phyloP scores from a whole-genome alignment of 2,888 invertebrate genomes.

The Entomobrya proxima region DNA sequence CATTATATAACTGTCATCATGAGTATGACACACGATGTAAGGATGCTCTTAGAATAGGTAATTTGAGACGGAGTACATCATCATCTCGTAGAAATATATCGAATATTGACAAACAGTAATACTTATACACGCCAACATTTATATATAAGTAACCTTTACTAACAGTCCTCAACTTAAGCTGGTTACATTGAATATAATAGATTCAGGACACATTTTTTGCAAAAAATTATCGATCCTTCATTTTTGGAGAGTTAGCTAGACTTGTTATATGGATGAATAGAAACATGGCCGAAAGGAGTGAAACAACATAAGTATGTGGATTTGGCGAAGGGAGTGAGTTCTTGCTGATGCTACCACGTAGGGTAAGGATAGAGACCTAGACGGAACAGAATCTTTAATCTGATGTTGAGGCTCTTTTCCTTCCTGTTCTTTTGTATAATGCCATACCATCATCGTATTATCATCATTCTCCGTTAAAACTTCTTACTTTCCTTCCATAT shows the following conservation, averaged over 20 bases:
- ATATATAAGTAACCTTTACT: too few species aligned
- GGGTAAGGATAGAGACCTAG: background rate
- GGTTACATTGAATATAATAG: slow-evolving; percentile 18
- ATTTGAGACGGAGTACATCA: background rate
- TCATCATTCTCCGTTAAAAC: slow-evolving; percentile 40
- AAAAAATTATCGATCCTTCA: slow-evolving; percentile 58
- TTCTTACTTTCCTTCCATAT: slow-evolving; percentile 38
- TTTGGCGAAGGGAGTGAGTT: background rate
- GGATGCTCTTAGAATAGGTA: background rate
- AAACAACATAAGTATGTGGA: slow-evolving; percentile 47
- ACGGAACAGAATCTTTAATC: slow-evolving; percentile 60
- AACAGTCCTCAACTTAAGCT: background rate
- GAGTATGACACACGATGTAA: background rate
- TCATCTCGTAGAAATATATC: too few species aligned
- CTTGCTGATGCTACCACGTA: background rate
- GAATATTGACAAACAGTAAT: too few species aligned
- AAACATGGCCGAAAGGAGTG: slow-evolving; percentile 27
- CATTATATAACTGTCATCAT: background rate
- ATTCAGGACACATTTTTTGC: slow-evolving; percentile 3
- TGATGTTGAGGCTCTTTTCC: slow-evolving; percentile 55
- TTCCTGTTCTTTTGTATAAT: slow-evolving; percentile 49
- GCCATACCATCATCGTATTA: slow-evolving; percentile 23
- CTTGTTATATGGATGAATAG: background rate
- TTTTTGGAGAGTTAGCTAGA: slow-evolving; percentile 13
- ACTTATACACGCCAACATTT: background rate